phyloP scores from a whole-genome alignment of 2,888 invertebrate genomes.

The Drosophila robusta region DNA sequence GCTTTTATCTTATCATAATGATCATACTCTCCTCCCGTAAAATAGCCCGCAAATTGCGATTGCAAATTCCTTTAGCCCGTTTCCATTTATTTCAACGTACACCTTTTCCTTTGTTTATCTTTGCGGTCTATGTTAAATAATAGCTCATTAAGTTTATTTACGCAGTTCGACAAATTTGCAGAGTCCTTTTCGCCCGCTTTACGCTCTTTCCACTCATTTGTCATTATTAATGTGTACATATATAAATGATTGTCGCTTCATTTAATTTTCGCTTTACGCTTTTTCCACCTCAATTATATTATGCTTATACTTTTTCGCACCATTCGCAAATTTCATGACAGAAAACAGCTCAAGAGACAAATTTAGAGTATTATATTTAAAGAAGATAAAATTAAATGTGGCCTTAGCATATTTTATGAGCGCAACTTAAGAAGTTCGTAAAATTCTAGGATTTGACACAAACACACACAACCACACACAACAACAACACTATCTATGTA shows the following conservation, averaged over 20 bases:
- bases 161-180: conserved; percentile 41
- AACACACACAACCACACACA: conserved; percentile 13
- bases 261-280: conserved; percentile 44
- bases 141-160: conserved; percentile 66
- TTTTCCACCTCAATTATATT: conserved; percentile 28
- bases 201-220: conserved; percentile 25
- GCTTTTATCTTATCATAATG: not conserved
- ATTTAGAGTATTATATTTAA: conserved; percentile 37
- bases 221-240: conserved; percentile 60
- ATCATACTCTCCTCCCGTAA: not conserved
- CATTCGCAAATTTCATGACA: conserved; percentile 2
- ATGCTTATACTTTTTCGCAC: not conserved
- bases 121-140: conserved; percentile 38
- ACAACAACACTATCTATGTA: conserved; percentile 2
- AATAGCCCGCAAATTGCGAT: not conserved
- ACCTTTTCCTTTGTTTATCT: conserved; percentile 36
- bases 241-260: conserved; percentile 54
- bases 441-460: conserved; percentile 49
- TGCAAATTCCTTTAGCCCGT: not conserved
- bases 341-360: conserved; percentile 39
- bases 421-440: conserved; percentile 40
- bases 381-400: conserved; percentile 70
- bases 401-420: conserved; percentile 77
- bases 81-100: not conserved
- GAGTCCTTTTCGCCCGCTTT: conserved; percentile 6